Base-by-base conservation (phyloP, 2,797 vertebrate genomes). In the Sparus aurata region DNA sequence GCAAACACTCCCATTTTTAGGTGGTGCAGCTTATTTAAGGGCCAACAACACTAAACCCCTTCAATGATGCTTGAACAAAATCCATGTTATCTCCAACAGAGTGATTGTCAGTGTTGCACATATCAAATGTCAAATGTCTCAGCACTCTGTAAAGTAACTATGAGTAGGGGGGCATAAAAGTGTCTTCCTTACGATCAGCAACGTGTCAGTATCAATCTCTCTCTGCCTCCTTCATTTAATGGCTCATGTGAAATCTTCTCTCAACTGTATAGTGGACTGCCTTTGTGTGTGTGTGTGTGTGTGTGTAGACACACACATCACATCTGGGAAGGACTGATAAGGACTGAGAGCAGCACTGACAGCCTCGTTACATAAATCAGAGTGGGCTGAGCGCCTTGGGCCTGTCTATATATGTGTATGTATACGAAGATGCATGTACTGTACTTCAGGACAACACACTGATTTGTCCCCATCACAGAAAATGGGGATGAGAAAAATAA, bases 281-380 rank as follows among this genome's bases (percentile, higher is more conserved):
- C 10, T 70, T 1, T 25, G 20, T 46, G 50, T 55, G 49, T 22
- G 58, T 38, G 58, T 20, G 41, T n/a, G 58, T 60, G 34, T 41
- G 43, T 45, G 43, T 45, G 54, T 73, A 38, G 34, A 80, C 70
- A 34, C 30, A 34, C 30, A 34, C 30, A 34, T 34, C 30, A 34
- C 30, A 76, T 87, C 86, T 90, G 86, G 59, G 43, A 78, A 49
- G 60, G 22, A 78, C 80, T 79, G 86, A 85, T 71, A 84, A 88
- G 57, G 18, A 69, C 41, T 58, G 27, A 64, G 75, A 69, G 52
- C 69, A 20, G 62, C 61, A 22, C 66, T 77, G 66, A 64, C 62
- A 63, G 66, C 60, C 27, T 69, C 3, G 62, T 69, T 64, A 43
- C 25, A 87, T 77, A 82, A 86, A 87, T 88, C 85, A 73, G 30